Evolutionary conservation across 92 coral and sea anemone species (phyloP), one percentile per base, ranked within the genome.

Genomic region (Bergia sp.): DNA sequence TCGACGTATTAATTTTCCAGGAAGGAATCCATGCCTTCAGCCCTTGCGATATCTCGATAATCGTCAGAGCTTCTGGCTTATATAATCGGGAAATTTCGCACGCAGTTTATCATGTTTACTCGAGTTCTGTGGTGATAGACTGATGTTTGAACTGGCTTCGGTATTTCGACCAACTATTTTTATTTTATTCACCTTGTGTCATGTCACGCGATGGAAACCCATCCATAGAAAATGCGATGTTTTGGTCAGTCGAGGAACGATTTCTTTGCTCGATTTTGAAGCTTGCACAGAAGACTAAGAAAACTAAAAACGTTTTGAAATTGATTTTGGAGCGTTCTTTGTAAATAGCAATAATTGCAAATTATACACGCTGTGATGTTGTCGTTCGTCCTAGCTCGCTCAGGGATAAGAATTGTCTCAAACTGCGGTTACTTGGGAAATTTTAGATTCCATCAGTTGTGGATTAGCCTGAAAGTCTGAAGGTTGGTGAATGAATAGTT

Each of bases 181-280:
- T 20, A 21, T 18, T 69, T 84, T 55, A 36, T 71, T 13, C 65
- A 6, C 11, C 74, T 4, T 10, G 11, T 43, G 49, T 38, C 79
- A 41, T 76, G 87, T 84, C 87, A 84, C 87, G 87, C 79, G 87
- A 84, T 82, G 38, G n/a, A 44, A 29, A n/a, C 3, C 8, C 79
- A 12, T 47, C 40, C 44, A 15, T 20, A 43, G 13, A 44, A 82
- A 3, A 58, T 38, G n/a, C 40, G 11, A 39, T 7, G 47, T 50
- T 71, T 72, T 29, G 10, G 41, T 67, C 8, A 12, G 15, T 42
- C 3, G 6, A 37, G 11, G 40, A 42, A 42, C 7, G 42, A 57
- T 8, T 15, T 11, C 12, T 37, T 80, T 55, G 42, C n/a, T 6
- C 71, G 0, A 20, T 39, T 55, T 80, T 7, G 77, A 73, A 16